Percentiles rank a stretch among this genome's conserved stretches.
These are phyloP conservation scores for Neodiprion virginianus DNA, from an alignment of 1,140 invertebrate genomes.

Conservation along the genomic window DNA sequence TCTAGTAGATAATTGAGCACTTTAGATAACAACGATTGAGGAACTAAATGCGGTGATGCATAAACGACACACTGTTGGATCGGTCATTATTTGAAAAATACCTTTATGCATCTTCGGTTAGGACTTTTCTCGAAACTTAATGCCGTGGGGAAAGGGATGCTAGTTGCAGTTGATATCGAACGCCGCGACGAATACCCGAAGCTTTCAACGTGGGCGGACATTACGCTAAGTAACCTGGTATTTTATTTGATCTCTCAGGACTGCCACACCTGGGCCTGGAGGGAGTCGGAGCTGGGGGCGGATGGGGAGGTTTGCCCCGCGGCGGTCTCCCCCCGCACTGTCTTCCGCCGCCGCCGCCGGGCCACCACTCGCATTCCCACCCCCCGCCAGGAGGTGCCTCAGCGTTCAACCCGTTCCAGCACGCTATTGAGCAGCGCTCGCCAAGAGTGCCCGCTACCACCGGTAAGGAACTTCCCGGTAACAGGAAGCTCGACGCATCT, in stretches of 20 bases:
- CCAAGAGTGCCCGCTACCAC: slow-evolving; percentile 46
- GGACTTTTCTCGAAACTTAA: too few relatives aligned
- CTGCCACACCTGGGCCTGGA: slow-evolving; percentile 57
- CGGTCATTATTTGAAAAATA: too few relatives aligned
- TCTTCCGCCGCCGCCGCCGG: slow-evolving; percentile 57
- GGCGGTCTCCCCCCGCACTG: slow-evolving; percentile 55
- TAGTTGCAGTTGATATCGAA: too few relatives aligned
- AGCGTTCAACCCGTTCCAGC: slow-evolving; percentile 60
- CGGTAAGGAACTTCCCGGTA: slow-evolving; percentile 37
- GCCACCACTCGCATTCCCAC: slow-evolving; percentile 55
- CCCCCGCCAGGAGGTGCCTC: slow-evolving; percentile 51
- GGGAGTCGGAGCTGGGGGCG: slow-evolving; percentile 52
- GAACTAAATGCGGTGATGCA: too few relatives aligned
- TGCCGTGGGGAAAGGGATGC: too few relatives aligned
- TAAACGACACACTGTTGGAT: too few relatives aligned
- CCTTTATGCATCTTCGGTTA: too few relatives aligned
- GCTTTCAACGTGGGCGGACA: not conserved
- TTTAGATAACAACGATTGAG: too few relatives aligned
- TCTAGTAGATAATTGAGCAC: too few relatives aligned
- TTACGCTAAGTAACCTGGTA: slow-evolving; percentile 9
- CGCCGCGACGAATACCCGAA: not conserved
- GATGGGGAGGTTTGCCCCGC: slow-evolving; percentile 57
- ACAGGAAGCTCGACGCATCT: too few relatives aligned
- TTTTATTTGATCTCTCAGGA: slow-evolving; percentile 35
- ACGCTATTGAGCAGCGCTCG: slow-evolving; percentile 56